Percentiles rank a stretch among this genome's conserved stretches.
These are phyloP conservation scores for Harpalus rubripes DNA, from an alignment of 2,888 invertebrate genomes.

Conservation along the genomic window DNA sequence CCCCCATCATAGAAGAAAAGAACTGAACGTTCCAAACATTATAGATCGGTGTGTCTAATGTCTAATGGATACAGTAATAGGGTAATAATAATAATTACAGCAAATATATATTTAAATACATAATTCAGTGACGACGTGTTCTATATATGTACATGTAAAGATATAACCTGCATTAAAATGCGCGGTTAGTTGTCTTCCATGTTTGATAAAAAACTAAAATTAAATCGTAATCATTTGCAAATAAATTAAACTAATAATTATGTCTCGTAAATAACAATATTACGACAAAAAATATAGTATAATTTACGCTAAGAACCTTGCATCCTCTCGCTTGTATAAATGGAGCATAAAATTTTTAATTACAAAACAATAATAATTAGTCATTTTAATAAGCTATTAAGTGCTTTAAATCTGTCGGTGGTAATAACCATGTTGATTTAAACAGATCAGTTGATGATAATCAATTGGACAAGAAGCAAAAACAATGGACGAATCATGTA, in stretches of 20 bases:
- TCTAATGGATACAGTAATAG: too few species aligned
- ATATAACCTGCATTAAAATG: too few species aligned
- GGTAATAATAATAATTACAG: too few species aligned
- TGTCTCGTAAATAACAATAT: constrained; percentile 48
- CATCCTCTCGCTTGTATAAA: constrained; percentile 44
- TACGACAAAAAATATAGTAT: constrained; percentile 12
- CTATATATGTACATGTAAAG: too few species aligned
- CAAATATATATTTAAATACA: too few species aligned
- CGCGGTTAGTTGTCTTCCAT: too few species aligned
- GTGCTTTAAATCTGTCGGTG: constrained; percentile 17
- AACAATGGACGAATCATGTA: constrained; percentile 16
- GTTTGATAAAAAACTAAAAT: constrained; percentile 7
- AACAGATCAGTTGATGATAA: constrained; percentile 12
- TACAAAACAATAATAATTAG: constrained; percentile 44
- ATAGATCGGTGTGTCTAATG: too few species aligned
- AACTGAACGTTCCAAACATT: too few species aligned
- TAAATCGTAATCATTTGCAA: constrained; percentile 5
- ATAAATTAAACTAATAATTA: constrained; percentile 46
- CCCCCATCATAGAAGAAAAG: too few species aligned
- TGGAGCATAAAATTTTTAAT: constrained; percentile 48
- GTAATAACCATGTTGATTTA: constrained; percentile 37
- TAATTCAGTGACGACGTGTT: too few species aligned
- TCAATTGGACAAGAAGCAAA: constrained; percentile 13
- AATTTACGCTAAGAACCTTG: constrained; percentile 48
- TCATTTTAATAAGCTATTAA: constrained; percentile 25